Conservation (phyloP, 1,140 invertebrate genomes). For the Sycophila sp. region DNA sequence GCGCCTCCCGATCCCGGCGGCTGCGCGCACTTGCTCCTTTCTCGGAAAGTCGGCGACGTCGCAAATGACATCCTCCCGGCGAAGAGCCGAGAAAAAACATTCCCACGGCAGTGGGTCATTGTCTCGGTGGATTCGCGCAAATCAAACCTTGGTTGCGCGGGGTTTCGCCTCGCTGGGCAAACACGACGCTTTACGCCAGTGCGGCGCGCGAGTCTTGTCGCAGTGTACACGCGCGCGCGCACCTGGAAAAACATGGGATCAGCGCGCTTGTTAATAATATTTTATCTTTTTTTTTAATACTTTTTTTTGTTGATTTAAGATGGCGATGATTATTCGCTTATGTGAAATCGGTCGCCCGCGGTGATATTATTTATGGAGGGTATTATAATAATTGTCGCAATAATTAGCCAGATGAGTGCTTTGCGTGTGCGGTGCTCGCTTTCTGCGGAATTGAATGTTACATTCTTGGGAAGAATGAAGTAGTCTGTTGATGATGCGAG, state of each 20-base stretch:
- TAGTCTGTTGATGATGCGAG: too few species aligned
- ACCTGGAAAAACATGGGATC: background rate
- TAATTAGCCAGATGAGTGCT: too few species aligned
- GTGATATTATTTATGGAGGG: too few species aligned
- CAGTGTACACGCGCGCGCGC: background rate
- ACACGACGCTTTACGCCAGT: background rate
- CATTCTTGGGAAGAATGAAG: background rate
- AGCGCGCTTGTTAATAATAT: too few species aligned
- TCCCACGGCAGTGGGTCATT: conserved; percentile 9
- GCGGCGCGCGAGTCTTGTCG: background rate
- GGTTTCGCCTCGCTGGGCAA: background rate
- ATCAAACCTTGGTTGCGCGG: background rate
- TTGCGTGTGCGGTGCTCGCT: too few species aligned
- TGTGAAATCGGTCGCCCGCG: too few species aligned
- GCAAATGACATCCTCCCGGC: background rate
- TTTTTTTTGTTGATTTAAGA: too few species aligned
- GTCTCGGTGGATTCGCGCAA: background rate
- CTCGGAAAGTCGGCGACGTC: background rate
- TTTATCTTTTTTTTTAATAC: too few species aligned
- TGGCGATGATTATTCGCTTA: too few species aligned
- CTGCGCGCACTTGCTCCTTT: background rate
- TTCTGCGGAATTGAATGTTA: background rate
- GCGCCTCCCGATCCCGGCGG: background rate
- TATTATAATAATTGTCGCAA: too few species aligned
- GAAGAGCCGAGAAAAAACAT: background rate